phyloP scores from a whole-genome alignment of 2,113 vertebrate genomes.

The Tyto alba region DNA sequence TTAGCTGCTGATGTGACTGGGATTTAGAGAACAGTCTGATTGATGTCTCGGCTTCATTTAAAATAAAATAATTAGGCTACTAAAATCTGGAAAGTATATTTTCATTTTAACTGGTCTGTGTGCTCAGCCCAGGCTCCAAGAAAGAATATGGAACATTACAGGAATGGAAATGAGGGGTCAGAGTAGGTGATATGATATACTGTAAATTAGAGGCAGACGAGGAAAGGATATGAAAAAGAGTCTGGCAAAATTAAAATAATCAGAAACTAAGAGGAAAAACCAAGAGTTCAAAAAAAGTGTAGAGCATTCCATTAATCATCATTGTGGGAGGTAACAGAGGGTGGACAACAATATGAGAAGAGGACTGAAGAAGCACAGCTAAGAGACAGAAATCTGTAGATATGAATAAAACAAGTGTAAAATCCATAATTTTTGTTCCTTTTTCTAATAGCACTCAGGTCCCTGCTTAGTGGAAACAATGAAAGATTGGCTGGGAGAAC shows the following conservation, averaged over 20 bases:
- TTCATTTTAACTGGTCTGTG: conserved; percentile 64
- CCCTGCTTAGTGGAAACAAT: background rate
- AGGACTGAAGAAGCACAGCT: conserved; percentile 14
- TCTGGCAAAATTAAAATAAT: conserved; percentile 70
- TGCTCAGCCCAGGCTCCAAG: conserved; percentile 34
- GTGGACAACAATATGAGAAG: conserved; percentile 31
- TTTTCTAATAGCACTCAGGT: background rate
- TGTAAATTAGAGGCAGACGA: conserved; percentile 62
- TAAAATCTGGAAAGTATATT: conserved; percentile 68
- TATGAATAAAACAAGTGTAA: conserved; percentile 9
- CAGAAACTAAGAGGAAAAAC: conserved; percentile 67
- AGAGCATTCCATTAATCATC: conserved; percentile 62
- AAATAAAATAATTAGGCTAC: conserved; percentile 68
- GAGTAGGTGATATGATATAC: conserved; percentile 47
- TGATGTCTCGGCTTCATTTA: conserved; percentile 59
- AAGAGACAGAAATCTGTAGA: conserved; percentile 20
- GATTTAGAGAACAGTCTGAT: conserved; percentile 59
- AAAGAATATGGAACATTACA: conserved; percentile 14
- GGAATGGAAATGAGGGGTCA: conserved; percentile 54
- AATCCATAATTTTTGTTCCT: background rate
- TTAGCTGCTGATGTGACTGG: conserved; percentile 50
- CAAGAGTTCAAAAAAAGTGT: conserved; percentile 61
- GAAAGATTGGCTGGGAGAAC: background rate
- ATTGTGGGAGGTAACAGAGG: conserved; percentile 56
- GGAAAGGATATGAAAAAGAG: conserved; percentile 61